phyloP scores from a whole-genome alignment of 2,888 invertebrate species.

The Hecatera dysodea region DNA sequence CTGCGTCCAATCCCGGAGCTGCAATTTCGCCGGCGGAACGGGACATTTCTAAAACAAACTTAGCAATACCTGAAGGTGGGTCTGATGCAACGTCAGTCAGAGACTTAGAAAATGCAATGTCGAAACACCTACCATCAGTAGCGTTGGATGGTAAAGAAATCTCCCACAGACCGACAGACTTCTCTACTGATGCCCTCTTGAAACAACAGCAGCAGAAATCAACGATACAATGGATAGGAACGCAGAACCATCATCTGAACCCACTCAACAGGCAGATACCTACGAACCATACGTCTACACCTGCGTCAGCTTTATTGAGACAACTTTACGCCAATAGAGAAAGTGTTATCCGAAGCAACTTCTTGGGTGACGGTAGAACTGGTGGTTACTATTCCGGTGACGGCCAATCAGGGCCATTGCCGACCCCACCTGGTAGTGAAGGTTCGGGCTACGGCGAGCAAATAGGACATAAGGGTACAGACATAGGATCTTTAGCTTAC shows the following conservation, averaged over 20 bases:
- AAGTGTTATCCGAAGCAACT: slow-evolving; percentile 98
- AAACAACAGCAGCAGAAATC: slow-evolving; percentile 94
- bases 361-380: slow-evolving; percentile 86
- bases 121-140: slow-evolving; percentile 95
- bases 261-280: slow-evolving; percentile 92
- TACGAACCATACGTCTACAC: slow-evolving; percentile 91
- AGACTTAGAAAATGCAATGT: slow-evolving; percentile 99
- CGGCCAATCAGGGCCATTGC: slow-evolving; percentile 93
- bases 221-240: slow-evolving; percentile 98
- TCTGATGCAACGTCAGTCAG: slow-evolving; percentile 94
- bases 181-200: slow-evolving; percentile 95
- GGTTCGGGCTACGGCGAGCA: slow-evolving; percentile 93
- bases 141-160: slow-evolving; percentile 90
- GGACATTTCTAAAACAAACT: slow-evolving; percentile 83
- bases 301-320: slow-evolving; percentile 96
- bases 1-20: slow-evolving; percentile 85
- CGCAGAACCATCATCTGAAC: slow-evolving; percentile 93
- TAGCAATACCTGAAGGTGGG: slow-evolving; percentile 83
- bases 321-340: slow-evolving; percentile 98
- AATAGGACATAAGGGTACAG: slow-evolving; percentile 89
- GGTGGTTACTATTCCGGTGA: slow-evolving; percentile 90
- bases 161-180: slow-evolving; percentile 95
- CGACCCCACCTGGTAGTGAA: slow-evolving; percentile 97
- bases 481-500: slow-evolving; percentile 91
- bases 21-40: slow-evolving; percentile 85